A percentile compares a stretch with the other conserved stretches of the same genome.
Conservation (phyloP, 2,888 invertebrate genomes). For the Ectemnius lituratus region DNA sequence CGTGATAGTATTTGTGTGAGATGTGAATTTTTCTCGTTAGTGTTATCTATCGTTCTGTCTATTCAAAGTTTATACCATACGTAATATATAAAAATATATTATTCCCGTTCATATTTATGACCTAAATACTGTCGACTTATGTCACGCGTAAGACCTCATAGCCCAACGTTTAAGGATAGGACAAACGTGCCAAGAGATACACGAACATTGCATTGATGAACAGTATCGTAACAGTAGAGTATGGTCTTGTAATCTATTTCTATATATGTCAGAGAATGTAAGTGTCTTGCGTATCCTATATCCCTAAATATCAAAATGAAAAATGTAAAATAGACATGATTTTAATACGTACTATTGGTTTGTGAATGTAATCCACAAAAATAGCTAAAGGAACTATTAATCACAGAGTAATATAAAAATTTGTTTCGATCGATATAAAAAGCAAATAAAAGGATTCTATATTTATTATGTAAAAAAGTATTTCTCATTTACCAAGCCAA, state of each 20-base stretch:
- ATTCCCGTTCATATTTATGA: constrained; percentile 25
- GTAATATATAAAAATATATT: constrained; percentile 47
- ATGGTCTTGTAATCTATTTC: constrained; percentile 46
- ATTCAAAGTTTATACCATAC: constrained; percentile 59
- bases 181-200: constrained; percentile 58
- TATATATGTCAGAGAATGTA: constrained; percentile 41
- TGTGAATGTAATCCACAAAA: constrained; percentile 39
- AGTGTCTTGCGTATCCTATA: constrained; percentile 44
- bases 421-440: constrained; percentile 30
- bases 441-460: constrained; percentile 39
- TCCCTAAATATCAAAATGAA: constrained; percentile 47
- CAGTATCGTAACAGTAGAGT: constrained; percentile 24
- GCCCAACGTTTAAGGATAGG: constrained; percentile 31
- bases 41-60: constrained; percentile 53
- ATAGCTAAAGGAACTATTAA: constrained; percentile 36
- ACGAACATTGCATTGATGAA: constrained; percentile 36
- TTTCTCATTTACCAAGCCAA: constrained; percentile 26
- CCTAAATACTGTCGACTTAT: constrained; percentile 13
- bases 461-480: constrained; percentile 40
- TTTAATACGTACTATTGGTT: constrained; percentile 48
- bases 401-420: constrained; percentile 41
- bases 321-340: constrained; percentile 50
- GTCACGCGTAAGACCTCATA: constrained; percentile 14
- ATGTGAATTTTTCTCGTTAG: constrained; percentile 51
- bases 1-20: constrained; percentile 40